Percentiles rank a stretch among this genome's conserved stretches.
Evolutionary conservation across 2,888 invertebrate genomes (phyloP).

Genomic region (Eupithecia centaureata): DNA sequence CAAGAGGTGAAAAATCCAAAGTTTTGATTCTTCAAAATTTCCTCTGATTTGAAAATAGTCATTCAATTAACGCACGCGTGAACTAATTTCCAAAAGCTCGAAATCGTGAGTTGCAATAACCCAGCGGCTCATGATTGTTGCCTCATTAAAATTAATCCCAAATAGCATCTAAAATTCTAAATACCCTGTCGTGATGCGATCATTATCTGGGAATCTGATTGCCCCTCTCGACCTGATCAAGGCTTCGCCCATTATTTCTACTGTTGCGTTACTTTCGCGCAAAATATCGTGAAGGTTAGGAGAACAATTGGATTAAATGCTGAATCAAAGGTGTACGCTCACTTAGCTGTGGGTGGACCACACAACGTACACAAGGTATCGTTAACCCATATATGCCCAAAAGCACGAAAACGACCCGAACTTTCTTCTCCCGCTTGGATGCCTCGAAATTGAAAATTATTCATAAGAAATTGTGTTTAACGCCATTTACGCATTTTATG

Average conservation of each 20-base stretch:
- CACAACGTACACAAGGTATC: too few species aligned
- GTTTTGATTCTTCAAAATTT: not conserved
- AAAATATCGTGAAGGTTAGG: conserved; percentile 35
- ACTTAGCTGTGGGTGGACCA: conserved; percentile 1
- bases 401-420: too few species aligned
- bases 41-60: not conserved
- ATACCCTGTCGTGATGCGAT: conserved; percentile 16
- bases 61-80: not conserved
- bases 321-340: conserved; percentile 15
- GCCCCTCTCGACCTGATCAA: conserved; percentile 23
- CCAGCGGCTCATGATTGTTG: not conserved
- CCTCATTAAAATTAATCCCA: conserved; percentile 6
- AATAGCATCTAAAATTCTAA: conserved; percentile 13
- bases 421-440: too few species aligned
- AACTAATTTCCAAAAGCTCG: not conserved
- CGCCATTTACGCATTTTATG: too few species aligned
- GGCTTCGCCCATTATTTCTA: conserved; percentile 16
- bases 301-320: conserved; percentile 39
- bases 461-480: too few species aligned
- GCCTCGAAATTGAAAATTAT: too few species aligned
- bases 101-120: conserved; percentile 2
- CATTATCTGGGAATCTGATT: conserved; percentile 19
- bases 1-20: not conserved
- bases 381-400: too few species aligned
- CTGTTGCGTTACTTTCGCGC: conserved; percentile 28